Conservation (phyloP, 2,113 vertebrate species). For the Microtus ochrogaster region DNA sequence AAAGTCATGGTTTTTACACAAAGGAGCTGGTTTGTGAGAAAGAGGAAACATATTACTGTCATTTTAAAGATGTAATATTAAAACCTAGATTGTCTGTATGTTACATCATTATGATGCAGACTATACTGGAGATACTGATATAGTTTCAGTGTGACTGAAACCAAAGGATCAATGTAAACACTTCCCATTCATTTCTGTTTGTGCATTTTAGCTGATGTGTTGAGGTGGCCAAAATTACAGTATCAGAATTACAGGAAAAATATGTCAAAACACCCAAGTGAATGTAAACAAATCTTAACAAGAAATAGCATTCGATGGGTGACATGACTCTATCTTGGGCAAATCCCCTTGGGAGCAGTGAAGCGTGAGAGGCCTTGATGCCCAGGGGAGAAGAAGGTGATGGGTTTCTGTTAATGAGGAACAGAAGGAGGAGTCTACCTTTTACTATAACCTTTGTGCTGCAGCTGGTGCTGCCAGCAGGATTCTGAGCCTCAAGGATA, state of each 20-base stretch:
- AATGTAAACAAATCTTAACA: neutral
- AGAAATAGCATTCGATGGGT: neutral
- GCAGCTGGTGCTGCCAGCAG: constrained; percentile 96
- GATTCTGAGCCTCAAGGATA: constrained; percentile 97
- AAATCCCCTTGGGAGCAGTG: neutral
- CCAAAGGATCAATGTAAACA: constrained; percentile 24
- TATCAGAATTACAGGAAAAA: constrained; percentile 28
- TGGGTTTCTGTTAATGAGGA: neutral
- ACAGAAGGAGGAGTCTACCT: constrained; percentile 89
- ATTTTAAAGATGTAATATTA: neutral
- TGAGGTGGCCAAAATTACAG: neutral
- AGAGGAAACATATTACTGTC: neutral
- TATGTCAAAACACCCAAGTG: constrained; percentile 26
- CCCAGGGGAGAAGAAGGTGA: neutral
- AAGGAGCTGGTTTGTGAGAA: constrained; percentile 37
- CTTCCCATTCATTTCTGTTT: neutral
- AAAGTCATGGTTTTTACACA: neutral
- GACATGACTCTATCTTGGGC: neutral
- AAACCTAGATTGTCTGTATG: neutral
- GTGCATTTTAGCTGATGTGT: neutral
- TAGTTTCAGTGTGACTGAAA: neutral
- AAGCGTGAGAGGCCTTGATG: neutral
- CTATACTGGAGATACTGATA: neutral
- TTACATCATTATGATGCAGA: neutral
- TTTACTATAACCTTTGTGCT: constrained; percentile 95